A percentile compares a stretch with the other conserved stretches of the same genome.
Conservation (phyloP, 2,888 invertebrate genomes). For the Selenia dentaria region DNA sequence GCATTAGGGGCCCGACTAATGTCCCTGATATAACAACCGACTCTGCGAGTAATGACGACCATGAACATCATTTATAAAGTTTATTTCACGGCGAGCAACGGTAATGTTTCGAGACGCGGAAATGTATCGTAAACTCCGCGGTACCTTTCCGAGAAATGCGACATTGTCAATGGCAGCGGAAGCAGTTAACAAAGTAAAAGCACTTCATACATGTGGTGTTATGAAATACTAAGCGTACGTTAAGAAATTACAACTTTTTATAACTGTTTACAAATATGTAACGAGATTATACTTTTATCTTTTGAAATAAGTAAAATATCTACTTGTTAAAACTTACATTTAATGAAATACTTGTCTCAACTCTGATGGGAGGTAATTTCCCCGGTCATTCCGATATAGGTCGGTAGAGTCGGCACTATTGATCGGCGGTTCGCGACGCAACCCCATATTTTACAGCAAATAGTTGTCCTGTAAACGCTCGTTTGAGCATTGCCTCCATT, state of each 20-base stretch:
- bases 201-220: too few species aligned
- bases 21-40: slow-evolving; percentile 54
- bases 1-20: slow-evolving; percentile 61
- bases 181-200: slow-evolving; percentile 9
- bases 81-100: slow-evolving; percentile 30
- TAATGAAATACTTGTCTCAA: too few species aligned
- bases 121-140: slow-evolving; percentile 29
- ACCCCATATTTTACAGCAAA: slow-evolving; percentile 59
- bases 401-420: slow-evolving; percentile 40
- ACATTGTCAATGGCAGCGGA: slow-evolving; percentile 15
- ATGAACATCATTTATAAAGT: slow-evolving; percentile 37
- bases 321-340: too few species aligned
- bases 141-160: slow-evolving; percentile 12
- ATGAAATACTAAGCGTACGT: too few species aligned
- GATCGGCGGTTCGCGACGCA: slow-evolving; percentile 44
- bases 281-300: too few species aligned
- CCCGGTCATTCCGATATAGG: slow-evolving; percentile 42
- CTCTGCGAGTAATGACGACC: slow-evolving; percentile 37
- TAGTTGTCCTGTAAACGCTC: slow-evolving; percentile 54
- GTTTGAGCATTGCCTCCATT: slow-evolving; percentile 54
- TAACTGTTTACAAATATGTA: too few species aligned
- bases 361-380: too few species aligned
- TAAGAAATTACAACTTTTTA: too few species aligned
- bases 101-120: slow-evolving; percentile 29
- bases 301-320: too few species aligned